A percentile compares a stretch with the other conserved stretches of the same genome.
phyloP scores from a whole-genome alignment of 2,113 vertebrate genomes.

The Aegotheles bennettii region DNA sequence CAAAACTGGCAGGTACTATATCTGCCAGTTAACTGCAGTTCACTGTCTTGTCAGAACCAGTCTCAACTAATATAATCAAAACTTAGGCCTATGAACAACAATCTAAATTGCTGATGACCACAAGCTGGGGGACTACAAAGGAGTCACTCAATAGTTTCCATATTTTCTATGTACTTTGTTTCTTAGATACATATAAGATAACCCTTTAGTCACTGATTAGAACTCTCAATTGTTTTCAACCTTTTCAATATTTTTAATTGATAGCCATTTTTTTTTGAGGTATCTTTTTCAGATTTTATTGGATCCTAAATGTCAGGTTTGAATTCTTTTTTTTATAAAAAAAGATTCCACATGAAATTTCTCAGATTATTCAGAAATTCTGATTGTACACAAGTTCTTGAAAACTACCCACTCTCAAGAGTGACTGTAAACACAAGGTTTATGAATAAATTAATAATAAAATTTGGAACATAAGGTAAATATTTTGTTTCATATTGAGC shows the following conservation, averaged over 20 bases:
- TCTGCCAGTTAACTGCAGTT: background rate
- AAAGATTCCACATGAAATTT: background rate
- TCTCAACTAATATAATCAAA: background rate
- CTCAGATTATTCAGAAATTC: background rate
- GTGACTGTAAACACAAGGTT: background rate
- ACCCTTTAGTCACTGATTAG: background rate
- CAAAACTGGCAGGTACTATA: background rate
- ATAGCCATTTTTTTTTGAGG: accelerated
- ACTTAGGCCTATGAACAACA: background rate
- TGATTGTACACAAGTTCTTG: background rate
- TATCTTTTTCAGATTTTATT: background rate
- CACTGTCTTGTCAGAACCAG: background rate
- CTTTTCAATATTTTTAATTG: background rate
- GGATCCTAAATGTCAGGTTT: background rate
- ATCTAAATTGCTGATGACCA: background rate
- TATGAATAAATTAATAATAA: background rate
- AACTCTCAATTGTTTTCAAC: background rate
- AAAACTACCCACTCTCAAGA: background rate
- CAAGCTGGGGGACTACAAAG: background rate
- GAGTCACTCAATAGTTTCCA: background rate
- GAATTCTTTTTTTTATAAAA: background rate
- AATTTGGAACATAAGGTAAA: background rate
- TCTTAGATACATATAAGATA: background rate
- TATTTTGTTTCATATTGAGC: background rate
- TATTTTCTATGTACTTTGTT: background rate